A percentile compares a stretch with the other conserved stretches of the same genome.
These are phyloP conservation scores for Cheilosia soror DNA, from an alignment of 2,888 invertebrate genomes.

Conservation along the genomic window DNA sequence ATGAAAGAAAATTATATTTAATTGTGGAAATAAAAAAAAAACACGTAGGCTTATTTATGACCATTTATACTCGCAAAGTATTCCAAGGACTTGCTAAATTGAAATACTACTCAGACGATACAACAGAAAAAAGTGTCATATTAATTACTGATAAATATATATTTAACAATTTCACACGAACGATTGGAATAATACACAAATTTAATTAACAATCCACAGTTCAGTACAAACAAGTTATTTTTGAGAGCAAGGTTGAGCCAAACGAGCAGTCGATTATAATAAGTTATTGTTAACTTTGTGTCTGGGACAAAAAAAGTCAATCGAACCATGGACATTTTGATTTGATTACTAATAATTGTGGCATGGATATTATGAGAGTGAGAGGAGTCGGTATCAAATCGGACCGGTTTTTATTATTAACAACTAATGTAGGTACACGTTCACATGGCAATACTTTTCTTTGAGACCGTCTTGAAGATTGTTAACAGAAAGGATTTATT, in stretches of 20 bases:
- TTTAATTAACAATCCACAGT: background rate
- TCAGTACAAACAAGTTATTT: background rate
- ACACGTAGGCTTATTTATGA: background rate
- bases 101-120: background rate
- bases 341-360: no score
- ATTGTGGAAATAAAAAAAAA: background rate
- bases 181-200: background rate
- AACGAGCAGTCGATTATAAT: background rate
- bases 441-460: no score
- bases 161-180: background rate
- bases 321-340: background rate
- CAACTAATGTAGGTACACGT: no score
- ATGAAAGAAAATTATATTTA: background rate
- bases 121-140: background rate
- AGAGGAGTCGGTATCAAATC: no score
- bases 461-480: no score
- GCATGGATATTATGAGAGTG: no score
- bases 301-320: background rate
- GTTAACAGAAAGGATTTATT: no score
- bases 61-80: background rate
- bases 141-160: background rate
- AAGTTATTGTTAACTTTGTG: background rate
- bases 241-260: conserved; percentile 10
- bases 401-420: no score
- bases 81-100: conserved; percentile 1